These are phyloP conservation scores for Machaerirhynchus nigripectus DNA, from an alignment of 2,113 vertebrate species.

Conservation along the genomic window DNA sequence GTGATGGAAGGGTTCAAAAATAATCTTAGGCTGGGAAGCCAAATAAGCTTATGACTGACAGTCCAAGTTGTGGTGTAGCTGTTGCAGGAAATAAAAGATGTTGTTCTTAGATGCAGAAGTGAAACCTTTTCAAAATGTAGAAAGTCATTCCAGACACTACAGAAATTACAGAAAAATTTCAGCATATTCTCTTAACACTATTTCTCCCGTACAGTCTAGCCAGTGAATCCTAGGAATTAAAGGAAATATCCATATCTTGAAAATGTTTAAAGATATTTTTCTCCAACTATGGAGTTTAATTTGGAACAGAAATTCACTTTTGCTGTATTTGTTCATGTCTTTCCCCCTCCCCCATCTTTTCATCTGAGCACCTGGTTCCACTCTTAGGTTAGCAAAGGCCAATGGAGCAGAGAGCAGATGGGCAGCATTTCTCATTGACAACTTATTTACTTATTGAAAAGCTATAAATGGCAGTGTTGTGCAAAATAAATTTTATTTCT, in stretches of 20 bases:
- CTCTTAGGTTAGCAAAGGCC: background rate
- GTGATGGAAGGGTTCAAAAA: background rate
- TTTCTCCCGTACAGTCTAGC: background rate
- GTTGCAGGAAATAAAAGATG: background rate
- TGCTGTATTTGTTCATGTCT: background rate
- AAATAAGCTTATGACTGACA: background rate
- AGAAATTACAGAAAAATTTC: background rate
- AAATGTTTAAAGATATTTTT: background rate
- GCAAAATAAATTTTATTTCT: background rate
- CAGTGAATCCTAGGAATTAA: background rate
- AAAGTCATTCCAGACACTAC: background rate
- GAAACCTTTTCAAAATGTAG: background rate
- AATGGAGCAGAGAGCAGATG: background rate
- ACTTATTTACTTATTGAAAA: background rate
- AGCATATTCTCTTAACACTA: background rate
- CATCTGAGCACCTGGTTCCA: background rate
- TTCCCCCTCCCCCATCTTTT: background rate
- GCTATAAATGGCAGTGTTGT: background rate
- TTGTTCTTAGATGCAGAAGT: background rate
- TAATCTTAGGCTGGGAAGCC: background rate
- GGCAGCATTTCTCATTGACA: background rate
- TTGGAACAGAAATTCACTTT: background rate
- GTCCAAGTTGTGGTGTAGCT: background rate
- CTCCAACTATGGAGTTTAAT: background rate
- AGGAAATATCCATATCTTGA: background rate